Conservation (phyloP, 1,140 invertebrate species). For the Diachasma alloeum region DNA sequence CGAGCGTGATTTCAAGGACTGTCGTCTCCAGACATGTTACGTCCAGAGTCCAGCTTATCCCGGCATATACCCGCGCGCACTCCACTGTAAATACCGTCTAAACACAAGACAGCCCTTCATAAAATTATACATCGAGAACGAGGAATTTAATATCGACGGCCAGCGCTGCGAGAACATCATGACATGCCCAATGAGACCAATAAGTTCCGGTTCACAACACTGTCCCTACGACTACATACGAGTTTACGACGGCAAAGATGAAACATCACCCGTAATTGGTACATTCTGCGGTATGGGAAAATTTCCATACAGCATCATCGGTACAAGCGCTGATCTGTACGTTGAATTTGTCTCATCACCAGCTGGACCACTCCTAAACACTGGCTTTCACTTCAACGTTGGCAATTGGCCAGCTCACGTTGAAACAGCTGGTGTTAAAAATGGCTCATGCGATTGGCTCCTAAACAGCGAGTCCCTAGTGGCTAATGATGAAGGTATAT, state of each 20-base stretch:
- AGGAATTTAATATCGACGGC: conserved; percentile 93
- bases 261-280: conserved; percentile 84
- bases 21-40: conserved; percentile 88
- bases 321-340: conserved; percentile 87
- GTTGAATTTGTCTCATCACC: conserved; percentile 91
- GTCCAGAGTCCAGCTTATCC: conserved; percentile 92
- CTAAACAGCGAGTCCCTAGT: conserved; percentile 81
- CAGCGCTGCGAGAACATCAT: conserved; percentile 93
- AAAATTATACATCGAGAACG: conserved; percentile 91
- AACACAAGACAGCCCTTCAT: conserved; percentile 88
- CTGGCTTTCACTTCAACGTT: conserved; percentile 92
- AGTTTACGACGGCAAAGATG: conserved; percentile 90
- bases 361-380: conserved; percentile 87
- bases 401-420: conserved; percentile 92
- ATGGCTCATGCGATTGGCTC: conserved; percentile 87
- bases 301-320: conserved; percentile 93
- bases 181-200: conserved; percentile 91
- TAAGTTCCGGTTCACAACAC: conserved; percentile 83
- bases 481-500: conserved; percentile 84
- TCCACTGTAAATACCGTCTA: conserved; percentile 88
- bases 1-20: conserved; percentile 84
- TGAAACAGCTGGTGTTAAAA: conserved; percentile 83
- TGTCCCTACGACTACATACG: conserved; percentile 91
- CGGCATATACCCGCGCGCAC: conserved; percentile 87
- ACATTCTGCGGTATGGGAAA: conserved; percentile 94